A percentile compares a stretch with the other conserved stretches of the same genome.
Conservation (phyloP, 2,113 vertebrate species). For the Epinephelus fuscoguttatus region DNA sequence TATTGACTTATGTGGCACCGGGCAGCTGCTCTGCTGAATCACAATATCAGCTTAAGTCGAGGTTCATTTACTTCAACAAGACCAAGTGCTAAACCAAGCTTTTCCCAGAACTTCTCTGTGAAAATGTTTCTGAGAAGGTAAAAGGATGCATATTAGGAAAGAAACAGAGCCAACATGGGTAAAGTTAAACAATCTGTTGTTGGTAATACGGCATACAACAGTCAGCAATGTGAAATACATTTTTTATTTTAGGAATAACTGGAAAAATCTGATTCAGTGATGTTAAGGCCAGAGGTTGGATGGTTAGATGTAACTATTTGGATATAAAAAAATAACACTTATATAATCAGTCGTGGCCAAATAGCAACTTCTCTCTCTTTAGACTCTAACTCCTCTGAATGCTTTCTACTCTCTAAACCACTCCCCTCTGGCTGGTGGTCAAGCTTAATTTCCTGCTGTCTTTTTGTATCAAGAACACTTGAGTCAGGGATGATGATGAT, state of each 20-base stretch:
- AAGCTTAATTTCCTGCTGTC: conserved; percentile 21
- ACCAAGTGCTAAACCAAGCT: conserved; percentile 14
- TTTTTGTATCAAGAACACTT: conserved; percentile 2
- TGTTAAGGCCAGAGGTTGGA: background rate
- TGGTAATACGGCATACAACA: too few relatives aligned
- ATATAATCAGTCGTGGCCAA: background rate
- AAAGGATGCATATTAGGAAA: background rate
- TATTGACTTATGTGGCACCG: conserved; percentile 48
- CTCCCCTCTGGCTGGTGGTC: background rate
- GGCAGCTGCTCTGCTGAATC: conserved; percentile 44
- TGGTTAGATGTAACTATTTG: background rate
- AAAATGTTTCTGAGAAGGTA: background rate
- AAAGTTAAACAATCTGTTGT: background rate
- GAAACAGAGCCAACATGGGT: background rate
- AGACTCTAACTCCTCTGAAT: background rate
- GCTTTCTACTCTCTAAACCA: background rate
- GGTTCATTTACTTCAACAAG: conserved; percentile 48
- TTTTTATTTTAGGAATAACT: background rate
- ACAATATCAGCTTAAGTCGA: conserved; percentile 46
- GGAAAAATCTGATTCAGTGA: background rate
- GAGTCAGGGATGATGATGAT: background rate
- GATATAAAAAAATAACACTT: background rate
- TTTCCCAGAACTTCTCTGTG: background rate
- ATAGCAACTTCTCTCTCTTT: background rate
- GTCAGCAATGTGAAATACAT: background rate